These are phyloP conservation scores for Pseudorectes ferrugineus DNA, from an alignment of 2,113 vertebrate genomes.

Conservation along the genomic window DNA sequence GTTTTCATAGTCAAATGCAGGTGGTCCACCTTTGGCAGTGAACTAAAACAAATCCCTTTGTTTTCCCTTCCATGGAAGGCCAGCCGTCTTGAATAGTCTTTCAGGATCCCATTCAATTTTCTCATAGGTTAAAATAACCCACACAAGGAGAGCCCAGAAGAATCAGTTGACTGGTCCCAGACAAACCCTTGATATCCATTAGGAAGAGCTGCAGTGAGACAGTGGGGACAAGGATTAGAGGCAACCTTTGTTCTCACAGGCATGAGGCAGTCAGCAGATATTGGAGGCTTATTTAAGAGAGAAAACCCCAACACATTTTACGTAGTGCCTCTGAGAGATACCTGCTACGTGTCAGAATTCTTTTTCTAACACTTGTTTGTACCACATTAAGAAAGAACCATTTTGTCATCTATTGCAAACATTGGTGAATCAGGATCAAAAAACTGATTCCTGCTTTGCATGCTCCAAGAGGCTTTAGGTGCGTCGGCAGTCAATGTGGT, in stretches of 20 bases:
- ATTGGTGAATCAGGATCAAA: accelerated
- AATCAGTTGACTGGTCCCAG: neutral
- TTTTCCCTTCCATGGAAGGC: neutral
- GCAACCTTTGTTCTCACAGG: neutral
- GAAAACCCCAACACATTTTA: neutral
- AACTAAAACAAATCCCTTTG: neutral
- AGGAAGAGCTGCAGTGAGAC: neutral
- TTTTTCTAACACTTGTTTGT: neutral
- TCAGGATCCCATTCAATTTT: neutral
- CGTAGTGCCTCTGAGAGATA: neutral
- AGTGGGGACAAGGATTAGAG: neutral
- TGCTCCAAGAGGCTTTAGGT: neutral
- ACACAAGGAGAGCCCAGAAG: neutral
- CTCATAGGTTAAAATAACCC: neutral
- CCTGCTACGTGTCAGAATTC: neutral
- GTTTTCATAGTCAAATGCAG: too few species aligned
- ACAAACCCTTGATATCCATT: neutral
- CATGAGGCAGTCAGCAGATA: neutral
- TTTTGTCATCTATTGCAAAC: neutral
- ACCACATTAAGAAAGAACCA: neutral
- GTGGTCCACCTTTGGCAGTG: neutral
- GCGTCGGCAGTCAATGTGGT: neutral
- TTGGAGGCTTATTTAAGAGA: neutral
- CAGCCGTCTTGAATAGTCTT: neutral
- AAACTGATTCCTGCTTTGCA: neutral